phyloP scores from a whole-genome alignment of 2,797 vertebrate species.

The Cuculus canorus region DNA sequence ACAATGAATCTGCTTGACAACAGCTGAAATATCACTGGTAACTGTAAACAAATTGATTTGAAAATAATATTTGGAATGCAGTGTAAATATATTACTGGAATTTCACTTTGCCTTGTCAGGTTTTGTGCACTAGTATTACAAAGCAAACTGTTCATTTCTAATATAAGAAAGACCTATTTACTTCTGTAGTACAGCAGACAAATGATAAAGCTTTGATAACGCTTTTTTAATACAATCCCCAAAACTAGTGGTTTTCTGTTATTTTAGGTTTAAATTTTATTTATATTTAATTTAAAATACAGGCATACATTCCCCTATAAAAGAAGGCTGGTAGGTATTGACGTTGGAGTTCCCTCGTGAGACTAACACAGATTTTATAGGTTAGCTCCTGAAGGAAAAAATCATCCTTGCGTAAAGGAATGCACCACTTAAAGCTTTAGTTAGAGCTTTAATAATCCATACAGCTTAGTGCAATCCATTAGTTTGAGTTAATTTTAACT shows the following conservation, averaged over 20 bases:
- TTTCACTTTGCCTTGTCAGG: background rate
- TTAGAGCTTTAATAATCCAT: background rate
- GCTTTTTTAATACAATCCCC: background rate
- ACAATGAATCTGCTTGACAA: background rate
- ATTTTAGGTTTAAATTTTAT: background rate
- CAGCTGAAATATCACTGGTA: background rate
- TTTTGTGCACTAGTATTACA: background rate
- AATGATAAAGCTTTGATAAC: background rate
- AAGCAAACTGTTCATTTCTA: background rate
- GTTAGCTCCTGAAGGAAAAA: background rate
- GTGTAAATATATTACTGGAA: background rate
- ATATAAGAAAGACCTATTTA: background rate
- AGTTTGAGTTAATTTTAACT: constrained; percentile 39
- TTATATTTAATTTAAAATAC: background rate
- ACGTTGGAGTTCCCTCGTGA: background rate
- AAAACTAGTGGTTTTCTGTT: background rate
- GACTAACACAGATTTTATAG: background rate
- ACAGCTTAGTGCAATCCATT: background rate
- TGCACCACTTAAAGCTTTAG: background rate
- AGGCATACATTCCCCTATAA: background rate
- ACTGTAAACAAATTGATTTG: background rate
- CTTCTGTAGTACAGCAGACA: background rate
- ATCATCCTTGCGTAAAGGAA: constrained; percentile 4
- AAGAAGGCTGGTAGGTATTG: background rate
- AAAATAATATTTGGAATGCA: background rate